Percentiles rank a stretch among this genome's conserved stretches.
phyloP scores from a whole-genome alignment of 2,888 invertebrate genomes.

The Sympetrum striolatum region DNA sequence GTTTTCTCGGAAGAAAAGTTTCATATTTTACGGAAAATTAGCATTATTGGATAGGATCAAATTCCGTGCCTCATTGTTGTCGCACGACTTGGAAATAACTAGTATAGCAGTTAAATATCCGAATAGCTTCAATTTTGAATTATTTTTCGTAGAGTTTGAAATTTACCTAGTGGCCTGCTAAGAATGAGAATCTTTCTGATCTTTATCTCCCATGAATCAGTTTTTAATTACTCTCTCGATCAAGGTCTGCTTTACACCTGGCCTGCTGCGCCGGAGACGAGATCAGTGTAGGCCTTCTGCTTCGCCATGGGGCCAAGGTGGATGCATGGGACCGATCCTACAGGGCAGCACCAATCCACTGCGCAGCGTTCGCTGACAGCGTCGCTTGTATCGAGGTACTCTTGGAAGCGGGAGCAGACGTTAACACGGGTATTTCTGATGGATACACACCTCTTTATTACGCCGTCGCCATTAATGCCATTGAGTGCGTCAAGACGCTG shows the following conservation, averaged over 20 bases:
- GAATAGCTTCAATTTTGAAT: too few species aligned
- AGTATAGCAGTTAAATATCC: too few species aligned
- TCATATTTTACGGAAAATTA: too few species aligned
- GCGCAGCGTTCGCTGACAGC: slow-evolving; percentile 74
- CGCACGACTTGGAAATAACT: too few species aligned
- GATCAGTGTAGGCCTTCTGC: slow-evolving; percentile 72
- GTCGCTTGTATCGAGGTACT: slow-evolving; percentile 69
- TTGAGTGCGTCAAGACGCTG: slow-evolving; percentile 76
- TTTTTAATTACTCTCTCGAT: not conserved
- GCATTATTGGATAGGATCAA: too few species aligned
- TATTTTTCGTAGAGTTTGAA: too few species aligned
- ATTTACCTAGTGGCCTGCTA: too few species aligned
- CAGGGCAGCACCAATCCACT: slow-evolving; percentile 78
- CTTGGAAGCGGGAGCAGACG: slow-evolving; percentile 75
- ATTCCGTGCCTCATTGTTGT: too few species aligned
- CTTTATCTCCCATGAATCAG: too few species aligned
- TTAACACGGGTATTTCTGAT: slow-evolving; percentile 71
- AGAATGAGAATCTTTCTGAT: too few species aligned
- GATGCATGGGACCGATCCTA: slow-evolving; percentile 75
- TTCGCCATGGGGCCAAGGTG: slow-evolving; percentile 73
- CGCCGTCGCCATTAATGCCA: slow-evolving; percentile 78
- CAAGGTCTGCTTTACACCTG: slow-evolving; percentile 75
- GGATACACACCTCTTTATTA: slow-evolving; percentile 79
- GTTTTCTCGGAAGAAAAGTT: too few species aligned
- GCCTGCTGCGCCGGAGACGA: slow-evolving; percentile 78